Base-by-base conservation (phyloP, 2,797 vertebrate genomes). In the Anguilla megastoma region DNA sequence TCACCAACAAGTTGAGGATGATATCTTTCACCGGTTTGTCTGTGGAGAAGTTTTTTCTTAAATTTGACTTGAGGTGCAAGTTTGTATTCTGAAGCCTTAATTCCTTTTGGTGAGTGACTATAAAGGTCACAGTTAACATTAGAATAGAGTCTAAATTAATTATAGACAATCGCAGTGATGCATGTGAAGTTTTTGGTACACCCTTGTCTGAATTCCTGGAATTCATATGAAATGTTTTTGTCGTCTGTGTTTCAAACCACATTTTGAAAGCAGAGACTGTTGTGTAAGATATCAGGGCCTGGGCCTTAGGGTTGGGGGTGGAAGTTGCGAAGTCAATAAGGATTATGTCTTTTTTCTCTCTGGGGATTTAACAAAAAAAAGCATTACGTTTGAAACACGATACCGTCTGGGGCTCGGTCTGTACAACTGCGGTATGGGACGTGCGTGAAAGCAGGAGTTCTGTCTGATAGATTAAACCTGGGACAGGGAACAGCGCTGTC, bases 391-490 rank as follows among this genome's bases (percentile, higher is more conserved):
- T 50, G 79, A 21, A 82, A 82, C 41, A 18, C 21, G 45, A 82
- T 45, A 82, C 79, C 27, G 79, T 82, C 79, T 82, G 45, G 21
- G 24, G 41, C 79, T 80, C 33, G 3, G 36, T 45, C 41, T 82
- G 18, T 82, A 45, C 36, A 79, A 82, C 45, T 82, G 79, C 21
- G 24, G 79, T 82, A 50, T 82, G 79, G 79, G 79, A 82, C n/a
- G 36, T 82, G 45, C 45, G 79, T 82, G 79, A 82, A 82, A 82
- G 74, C 21, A 82, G 45, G 41, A 10, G 79, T 27, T 79, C 71
- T 79, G 74, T 79, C 74, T 79, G 74, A 79, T 33, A 76, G 74
- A 79, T 79, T 82, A 48, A 82, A 82, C 41, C 21, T 50, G 45
- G 45, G 45, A 2, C n/a, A n/a, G 41, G 41, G 24, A 48, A n/a